Percentiles rank a stretch among this genome's conserved stretches.
phyloP scores from a whole-genome alignment of 2,797 vertebrate genomes.

The Orientallactaga sibirica region DNA sequence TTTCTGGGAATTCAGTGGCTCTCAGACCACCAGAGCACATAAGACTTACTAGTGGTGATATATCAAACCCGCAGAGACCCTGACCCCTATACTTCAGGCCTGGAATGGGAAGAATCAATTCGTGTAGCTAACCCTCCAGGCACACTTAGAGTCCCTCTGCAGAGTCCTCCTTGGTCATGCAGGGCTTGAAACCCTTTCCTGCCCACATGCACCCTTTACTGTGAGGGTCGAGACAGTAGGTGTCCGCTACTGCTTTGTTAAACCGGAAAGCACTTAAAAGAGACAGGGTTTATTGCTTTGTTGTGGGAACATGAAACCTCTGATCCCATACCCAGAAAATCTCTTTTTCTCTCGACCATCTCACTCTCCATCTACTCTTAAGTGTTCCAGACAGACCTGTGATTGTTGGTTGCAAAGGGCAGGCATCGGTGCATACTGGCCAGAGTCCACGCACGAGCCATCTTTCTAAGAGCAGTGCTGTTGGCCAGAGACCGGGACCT shows the following conservation, averaged over 20 bases:
- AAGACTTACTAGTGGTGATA: not conserved
- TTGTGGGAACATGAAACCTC: not conserved
- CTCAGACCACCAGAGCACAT: not conserved
- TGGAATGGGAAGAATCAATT: not conserved
- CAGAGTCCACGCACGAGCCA: not conserved
- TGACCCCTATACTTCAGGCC: not conserved
- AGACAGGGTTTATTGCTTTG: not conserved
- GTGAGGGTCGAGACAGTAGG: not conserved
- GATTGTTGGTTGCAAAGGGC: slow-evolving; percentile 15
- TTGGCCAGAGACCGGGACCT: slow-evolving; percentile 13
- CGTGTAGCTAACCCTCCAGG: not conserved
- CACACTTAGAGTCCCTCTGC: not conserved
- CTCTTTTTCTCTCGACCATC: slow-evolving; percentile 13
- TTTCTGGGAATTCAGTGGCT: not conserved
- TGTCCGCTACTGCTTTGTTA: not conserved
- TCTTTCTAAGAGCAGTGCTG: not conserved
- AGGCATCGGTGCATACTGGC: not conserved
- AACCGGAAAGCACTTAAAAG: slow-evolving; percentile 6
- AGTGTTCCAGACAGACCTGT: slow-evolving; percentile 56
- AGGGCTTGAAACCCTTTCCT: not conserved
- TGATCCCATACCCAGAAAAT: slow-evolving; percentile 53
- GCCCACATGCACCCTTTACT: not conserved
- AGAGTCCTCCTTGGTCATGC: not conserved
- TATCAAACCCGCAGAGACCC: not conserved
- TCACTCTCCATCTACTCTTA: not conserved